Percentiles rank a stretch among this genome's conserved stretches.
Conservation (phyloP, 2,797 vertebrate species). For the Gila robusta region DNA sequence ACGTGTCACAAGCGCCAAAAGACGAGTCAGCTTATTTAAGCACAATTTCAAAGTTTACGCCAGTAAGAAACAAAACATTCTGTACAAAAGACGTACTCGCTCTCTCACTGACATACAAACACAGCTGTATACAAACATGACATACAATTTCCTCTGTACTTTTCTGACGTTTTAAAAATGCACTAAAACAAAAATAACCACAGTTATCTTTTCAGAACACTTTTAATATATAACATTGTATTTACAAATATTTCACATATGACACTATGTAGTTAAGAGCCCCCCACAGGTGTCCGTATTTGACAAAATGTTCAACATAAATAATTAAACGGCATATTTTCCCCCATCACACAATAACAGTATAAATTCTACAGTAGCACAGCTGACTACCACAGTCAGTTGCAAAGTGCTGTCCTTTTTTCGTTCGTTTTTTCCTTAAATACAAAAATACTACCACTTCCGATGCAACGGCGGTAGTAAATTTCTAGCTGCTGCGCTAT, state of each 20-base stretch:
- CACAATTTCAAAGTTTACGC: conserved; percentile 6
- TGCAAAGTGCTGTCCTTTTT: conserved; percentile 79
- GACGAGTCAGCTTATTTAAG: not conserved
- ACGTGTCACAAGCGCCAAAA: conserved; percentile 35
- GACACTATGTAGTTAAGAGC: conserved; percentile 83
- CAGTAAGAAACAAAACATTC: conserved; percentile 31
- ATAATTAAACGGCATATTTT: conserved; percentile 70
- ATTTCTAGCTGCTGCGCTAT: conserved; percentile 63
- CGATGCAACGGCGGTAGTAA: conserved; percentile 60
- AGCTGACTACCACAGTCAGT: conserved; percentile 73
- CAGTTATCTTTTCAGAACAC: conserved; percentile 85
- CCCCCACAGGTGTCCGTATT: conserved; percentile 76
- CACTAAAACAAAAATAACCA: conserved; percentile 75
- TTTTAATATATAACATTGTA: conserved; percentile 89
- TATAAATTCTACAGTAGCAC: conserved; percentile 72
- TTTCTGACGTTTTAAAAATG: conserved; percentile 41
- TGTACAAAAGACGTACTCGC: conserved; percentile 4
- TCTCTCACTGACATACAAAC: conserved; percentile 24
- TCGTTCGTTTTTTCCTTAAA: conserved; percentile 43
- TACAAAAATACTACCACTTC: conserved; percentile 65
- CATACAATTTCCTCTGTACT: not conserved
- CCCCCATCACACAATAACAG: conserved; percentile 57
- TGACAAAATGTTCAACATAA: conserved; percentile 74
- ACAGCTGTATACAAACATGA: conserved; percentile 16
- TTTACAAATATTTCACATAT: conserved; percentile 88